Conservation (phyloP, 2,888 invertebrate genomes). For the Oligia latruncula region DNA sequence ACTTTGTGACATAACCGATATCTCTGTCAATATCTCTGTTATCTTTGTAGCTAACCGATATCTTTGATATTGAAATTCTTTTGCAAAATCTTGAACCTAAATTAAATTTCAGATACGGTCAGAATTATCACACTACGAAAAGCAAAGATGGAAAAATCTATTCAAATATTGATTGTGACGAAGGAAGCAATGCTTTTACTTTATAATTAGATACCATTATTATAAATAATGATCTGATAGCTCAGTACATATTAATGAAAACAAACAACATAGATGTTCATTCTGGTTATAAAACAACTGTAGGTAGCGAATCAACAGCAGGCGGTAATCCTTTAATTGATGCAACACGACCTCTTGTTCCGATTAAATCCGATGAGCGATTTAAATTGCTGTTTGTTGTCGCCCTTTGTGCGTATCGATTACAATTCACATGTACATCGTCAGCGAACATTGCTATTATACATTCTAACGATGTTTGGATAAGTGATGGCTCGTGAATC, state of each 20-base stretch:
- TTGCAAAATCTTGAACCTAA: not conserved
- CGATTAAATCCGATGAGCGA: slow-evolving; percentile 61
- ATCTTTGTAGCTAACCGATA: not conserved
- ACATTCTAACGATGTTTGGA: not conserved
- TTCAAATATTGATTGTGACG: not conserved
- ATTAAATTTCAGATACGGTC: not conserved
- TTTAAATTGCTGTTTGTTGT: slow-evolving; percentile 63
- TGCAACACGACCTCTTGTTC: slow-evolving; percentile 68
- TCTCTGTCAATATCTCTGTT: not conserved
- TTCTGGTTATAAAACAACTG: slow-evolving; percentile 50
- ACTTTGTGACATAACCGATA: not conserved
- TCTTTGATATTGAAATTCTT: not conserved
- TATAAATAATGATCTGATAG: not conserved
- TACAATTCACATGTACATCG: slow-evolving; percentile 29
- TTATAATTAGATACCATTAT: not conserved
- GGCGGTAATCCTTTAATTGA: slow-evolving; percentile 77
- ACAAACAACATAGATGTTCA: slow-evolving; percentile 44
- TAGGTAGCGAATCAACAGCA: slow-evolving; percentile 61
- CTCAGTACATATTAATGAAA: slow-evolving; percentile 17
- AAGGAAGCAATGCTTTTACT: not conserved
- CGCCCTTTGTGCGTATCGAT: slow-evolving; percentile 40
- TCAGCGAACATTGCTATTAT: not conserved
- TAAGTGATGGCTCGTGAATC: not conserved
- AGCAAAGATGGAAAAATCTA: not conserved
- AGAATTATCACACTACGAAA: too few relatives aligned